Evolutionary conservation across 1,140 invertebrate genomes (phyloP).

Genomic region (Stenopsyche tienmushanensis): DNA sequence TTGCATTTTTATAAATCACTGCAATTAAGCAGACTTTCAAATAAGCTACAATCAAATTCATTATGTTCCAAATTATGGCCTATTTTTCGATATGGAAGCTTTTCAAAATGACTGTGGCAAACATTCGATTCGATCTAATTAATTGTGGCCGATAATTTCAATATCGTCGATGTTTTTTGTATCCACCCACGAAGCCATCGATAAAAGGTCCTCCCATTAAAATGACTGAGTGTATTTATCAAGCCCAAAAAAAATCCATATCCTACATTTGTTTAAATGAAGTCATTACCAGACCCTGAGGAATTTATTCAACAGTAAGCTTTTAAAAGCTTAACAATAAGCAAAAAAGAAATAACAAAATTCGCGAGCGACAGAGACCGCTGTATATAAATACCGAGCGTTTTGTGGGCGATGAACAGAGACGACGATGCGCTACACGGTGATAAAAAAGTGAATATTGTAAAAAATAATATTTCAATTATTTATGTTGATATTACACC

Average conservation of each 20-base stretch:
- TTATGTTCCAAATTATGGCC: too few relatives aligned
- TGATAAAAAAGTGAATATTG: constrained; percentile 2
- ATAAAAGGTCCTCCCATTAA: constrained; percentile 4
- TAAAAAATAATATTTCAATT: background rate
- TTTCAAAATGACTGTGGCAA: too few relatives aligned
- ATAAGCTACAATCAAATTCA: background rate
- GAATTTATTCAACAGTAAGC: constrained; percentile 21
- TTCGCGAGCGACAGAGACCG: constrained; percentile 15
- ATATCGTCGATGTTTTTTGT: too few relatives aligned
- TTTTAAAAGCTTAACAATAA: constrained; percentile 3
- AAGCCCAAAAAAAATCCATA: constrained; percentile 20
- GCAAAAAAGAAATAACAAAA: constrained; percentile 12
- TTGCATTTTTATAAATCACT: too few relatives aligned
- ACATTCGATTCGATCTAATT: too few relatives aligned
- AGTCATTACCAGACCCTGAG: constrained; percentile 19
- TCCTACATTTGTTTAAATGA: constrained; percentile 32
- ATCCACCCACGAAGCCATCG: constrained; percentile 12
- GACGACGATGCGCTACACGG: constrained; percentile 13
- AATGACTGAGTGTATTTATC: constrained; percentile 25
- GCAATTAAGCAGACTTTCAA: too few relatives aligned
- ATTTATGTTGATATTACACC: background rate
- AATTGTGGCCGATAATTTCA: too few relatives aligned
- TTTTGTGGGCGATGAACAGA: constrained; percentile 19
- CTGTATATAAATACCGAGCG: background rate
- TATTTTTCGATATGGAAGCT: too few relatives aligned